Evolutionary conservation across 1,140 invertebrate species (phyloP).

Genomic region (Leguminivora glycinivorella): DNA sequence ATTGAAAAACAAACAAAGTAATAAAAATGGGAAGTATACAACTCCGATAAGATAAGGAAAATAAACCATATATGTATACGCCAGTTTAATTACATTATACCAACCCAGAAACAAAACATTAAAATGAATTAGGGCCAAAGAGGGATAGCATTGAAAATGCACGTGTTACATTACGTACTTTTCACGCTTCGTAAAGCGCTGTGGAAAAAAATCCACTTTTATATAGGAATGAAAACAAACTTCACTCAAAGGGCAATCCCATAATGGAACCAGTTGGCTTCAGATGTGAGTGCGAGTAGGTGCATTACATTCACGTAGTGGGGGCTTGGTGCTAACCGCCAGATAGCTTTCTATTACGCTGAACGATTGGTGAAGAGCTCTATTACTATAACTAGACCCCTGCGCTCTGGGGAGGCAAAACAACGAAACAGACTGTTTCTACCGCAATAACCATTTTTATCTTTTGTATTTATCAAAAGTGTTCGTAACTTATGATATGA

Average conservation of each 20-base stretch:
- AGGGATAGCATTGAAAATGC: slow-evolving; percentile 20
- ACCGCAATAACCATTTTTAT: background rate
- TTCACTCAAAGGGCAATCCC: slow-evolving; percentile 71
- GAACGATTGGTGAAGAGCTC: slow-evolving; percentile 24
- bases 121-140: background rate
- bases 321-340: slow-evolving; percentile 52
- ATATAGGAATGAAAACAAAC: slow-evolving; percentile 64
- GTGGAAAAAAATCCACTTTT: slow-evolving; percentile 52
- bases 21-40: background rate
- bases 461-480: background rate
- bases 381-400: slow-evolving; percentile 22
- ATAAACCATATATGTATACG: background rate
- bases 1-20: background rate
- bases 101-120: slow-evolving; percentile 18
- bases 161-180: slow-evolving; percentile 30
- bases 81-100: slow-evolving; percentile 1
- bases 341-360: slow-evolving; percentile 54
- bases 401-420: background rate
- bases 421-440: background rate
- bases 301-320: slow-evolving; percentile 56
- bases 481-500: background rate
- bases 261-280: slow-evolving; percentile 68
- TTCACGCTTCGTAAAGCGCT: slow-evolving; percentile 42
- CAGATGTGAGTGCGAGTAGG: slow-evolving; percentile 56
- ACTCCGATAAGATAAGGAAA: background rate